A percentile compares a stretch with the other conserved stretches of the same genome.
These are phyloP conservation scores for Metopolophium dirhodum DNA, from an alignment of 1,140 invertebrate genomes.

Conservation along the genomic window DNA sequence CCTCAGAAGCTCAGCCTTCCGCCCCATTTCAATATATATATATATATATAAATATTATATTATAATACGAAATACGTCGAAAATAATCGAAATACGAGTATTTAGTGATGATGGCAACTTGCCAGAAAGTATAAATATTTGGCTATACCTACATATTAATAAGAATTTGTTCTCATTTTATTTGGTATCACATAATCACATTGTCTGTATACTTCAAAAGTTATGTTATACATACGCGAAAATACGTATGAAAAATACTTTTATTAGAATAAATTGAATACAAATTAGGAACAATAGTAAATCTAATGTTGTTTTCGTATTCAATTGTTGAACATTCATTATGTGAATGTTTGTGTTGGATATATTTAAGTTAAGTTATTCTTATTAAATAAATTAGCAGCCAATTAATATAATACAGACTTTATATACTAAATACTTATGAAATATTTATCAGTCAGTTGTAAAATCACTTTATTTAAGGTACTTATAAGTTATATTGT, in stretches of 20 bases:
- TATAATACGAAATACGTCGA: too few species aligned
- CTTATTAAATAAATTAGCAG: background rate
- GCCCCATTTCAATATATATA: background rate
- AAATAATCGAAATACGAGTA: too few species aligned
- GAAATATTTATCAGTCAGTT: background rate
- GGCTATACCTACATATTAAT: background rate
- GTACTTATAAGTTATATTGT: background rate
- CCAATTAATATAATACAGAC: background rate
- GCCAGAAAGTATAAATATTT: background rate
- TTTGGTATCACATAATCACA: background rate
- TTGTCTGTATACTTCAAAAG: background rate
- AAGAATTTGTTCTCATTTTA: background rate
- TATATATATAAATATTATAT: too few species aligned
- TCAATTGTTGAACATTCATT: background rate
- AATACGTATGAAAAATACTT: background rate
- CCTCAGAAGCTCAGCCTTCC: background rate
- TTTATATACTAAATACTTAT: background rate
- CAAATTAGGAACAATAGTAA: background rate
- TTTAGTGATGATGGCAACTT: background rate
- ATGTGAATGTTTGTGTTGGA: background rate
- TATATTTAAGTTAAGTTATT: background rate
- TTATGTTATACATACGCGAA: background rate
- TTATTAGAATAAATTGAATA: constrained; percentile 2
- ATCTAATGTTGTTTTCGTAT: too few species aligned
- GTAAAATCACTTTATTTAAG: background rate